Conservation (phyloP, 2,888 invertebrate genomes). For the Vandiemenella viatica region DNA sequence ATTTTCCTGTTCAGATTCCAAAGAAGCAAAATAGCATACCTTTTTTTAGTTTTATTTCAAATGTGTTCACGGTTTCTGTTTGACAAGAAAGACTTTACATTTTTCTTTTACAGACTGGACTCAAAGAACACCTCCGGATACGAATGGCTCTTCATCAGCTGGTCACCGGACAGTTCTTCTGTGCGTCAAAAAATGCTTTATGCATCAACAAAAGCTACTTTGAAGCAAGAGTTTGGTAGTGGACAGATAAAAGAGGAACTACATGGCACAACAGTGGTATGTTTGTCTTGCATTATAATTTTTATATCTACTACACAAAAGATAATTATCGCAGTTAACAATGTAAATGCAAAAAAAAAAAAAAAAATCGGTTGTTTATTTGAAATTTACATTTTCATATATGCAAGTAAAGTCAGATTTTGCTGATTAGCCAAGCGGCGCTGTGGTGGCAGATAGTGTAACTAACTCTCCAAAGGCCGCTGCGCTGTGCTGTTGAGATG, state of each 20-base stretch:
- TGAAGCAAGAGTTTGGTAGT: slow-evolving; percentile 91
- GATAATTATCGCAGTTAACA: background rate
- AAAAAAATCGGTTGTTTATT: too few relatives aligned
- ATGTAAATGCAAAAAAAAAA: background rate
- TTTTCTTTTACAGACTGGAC: slow-evolving; percentile 42
- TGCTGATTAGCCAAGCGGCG: too few relatives aligned
- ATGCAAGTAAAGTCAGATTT: too few relatives aligned
- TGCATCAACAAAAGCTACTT: slow-evolving; percentile 91
- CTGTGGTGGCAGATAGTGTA: too few relatives aligned
- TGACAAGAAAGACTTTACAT: too few relatives aligned
- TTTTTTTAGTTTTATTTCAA: too few relatives aligned
- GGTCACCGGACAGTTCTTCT: slow-evolving; percentile 85
- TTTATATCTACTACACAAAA: background rate
- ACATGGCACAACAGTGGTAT: slow-evolving; percentile 67
- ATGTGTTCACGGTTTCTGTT: too few relatives aligned
- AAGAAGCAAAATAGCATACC: too few relatives aligned
- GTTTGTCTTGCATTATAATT: background rate
- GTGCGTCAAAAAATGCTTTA: slow-evolving; percentile 95
- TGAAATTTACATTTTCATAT: too few relatives aligned
- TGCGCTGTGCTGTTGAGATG: too few relatives aligned
- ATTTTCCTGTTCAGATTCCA: too few relatives aligned
- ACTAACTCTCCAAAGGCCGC: too few relatives aligned
- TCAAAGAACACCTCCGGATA: slow-evolving; percentile 55
- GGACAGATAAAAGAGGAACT: slow-evolving; percentile 88
- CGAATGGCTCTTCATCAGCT: slow-evolving; percentile 86